Evolutionary conservation across 2,113 vertebrate genomes (phyloP).

Genomic region (Ceyx cyanopectus): DNA sequence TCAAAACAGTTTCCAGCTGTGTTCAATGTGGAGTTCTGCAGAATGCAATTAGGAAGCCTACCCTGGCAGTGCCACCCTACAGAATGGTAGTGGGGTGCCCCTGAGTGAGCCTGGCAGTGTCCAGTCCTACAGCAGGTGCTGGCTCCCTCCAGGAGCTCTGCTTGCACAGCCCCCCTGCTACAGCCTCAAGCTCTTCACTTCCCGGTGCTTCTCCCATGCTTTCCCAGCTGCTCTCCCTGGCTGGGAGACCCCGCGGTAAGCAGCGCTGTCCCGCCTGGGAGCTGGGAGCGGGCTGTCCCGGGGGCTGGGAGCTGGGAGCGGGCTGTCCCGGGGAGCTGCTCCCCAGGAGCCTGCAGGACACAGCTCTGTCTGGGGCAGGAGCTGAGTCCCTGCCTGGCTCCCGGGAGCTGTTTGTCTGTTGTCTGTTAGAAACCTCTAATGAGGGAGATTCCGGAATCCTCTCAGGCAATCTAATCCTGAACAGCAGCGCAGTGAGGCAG

Average conservation of each 20-base stretch:
- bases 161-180: accelerated
- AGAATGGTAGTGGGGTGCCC: accelerated
- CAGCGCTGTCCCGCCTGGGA: not conserved
- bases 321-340: not conserved
- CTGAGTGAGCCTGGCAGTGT: not conserved
- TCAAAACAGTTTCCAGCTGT: not conserved
- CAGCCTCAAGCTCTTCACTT: accelerated
- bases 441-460: not conserved
- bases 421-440: constrained; percentile 16
- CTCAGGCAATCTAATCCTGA: not conserved
- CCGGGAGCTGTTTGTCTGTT: not conserved
- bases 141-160: not conserved
- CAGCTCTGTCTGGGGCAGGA: not conserved
- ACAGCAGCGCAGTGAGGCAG: not conserved
- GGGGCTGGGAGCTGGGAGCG: not conserved
- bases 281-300: not conserved
- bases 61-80: no score
- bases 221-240: not conserved
- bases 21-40: not conserved
- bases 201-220: not conserved
- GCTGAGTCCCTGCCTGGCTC: not conserved
- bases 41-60: not conserved
- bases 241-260: not conserved
- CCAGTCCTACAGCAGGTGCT: not conserved
- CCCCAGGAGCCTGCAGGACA: not conserved